Evolutionary conservation across 2,888 invertebrate species (phyloP).

Genomic region (Epirrhoe alternata): DNA sequence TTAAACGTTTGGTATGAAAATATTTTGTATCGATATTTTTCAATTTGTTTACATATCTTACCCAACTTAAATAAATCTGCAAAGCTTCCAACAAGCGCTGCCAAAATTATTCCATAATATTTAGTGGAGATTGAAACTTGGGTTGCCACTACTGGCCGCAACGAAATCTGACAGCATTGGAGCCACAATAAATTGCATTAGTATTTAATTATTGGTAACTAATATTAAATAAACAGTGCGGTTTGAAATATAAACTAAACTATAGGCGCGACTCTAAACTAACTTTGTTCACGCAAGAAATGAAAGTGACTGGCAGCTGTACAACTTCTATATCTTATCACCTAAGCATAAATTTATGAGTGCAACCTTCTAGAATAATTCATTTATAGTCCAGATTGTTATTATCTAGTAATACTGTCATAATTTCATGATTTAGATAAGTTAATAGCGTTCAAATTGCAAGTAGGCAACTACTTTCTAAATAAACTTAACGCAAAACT

Average conservation of each 20-base stretch:
- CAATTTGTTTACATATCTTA: slow-evolving; percentile 23
- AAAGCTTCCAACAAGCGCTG: not conserved
- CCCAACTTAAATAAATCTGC: slow-evolving; percentile 19
- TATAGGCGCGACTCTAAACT: slow-evolving; percentile 58
- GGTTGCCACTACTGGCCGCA: slow-evolving; percentile 19
- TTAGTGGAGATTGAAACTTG: slow-evolving; percentile 12
- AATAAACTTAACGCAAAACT: not conserved
- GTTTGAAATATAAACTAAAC: slow-evolving; percentile 55
- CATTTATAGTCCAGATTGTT: slow-evolving; percentile 31
- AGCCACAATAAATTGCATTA: slow-evolving; percentile 47
- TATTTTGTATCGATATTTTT: slow-evolving; percentile 17
- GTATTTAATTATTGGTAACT: slow-evolving; percentile 44
- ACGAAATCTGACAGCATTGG: slow-evolving; percentile 45
- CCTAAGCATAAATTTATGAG: slow-evolving; percentile 42
- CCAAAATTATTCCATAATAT: slow-evolving; percentile 13
- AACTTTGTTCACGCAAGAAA: slow-evolving; percentile 79
- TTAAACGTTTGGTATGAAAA: slow-evolving; percentile 48
- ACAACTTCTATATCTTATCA: slow-evolving; percentile 40
- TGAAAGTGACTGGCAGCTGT: slow-evolving; percentile 74
- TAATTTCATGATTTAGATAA: not conserved
- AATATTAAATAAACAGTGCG: slow-evolving; percentile 47
- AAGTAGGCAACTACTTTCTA: not conserved
- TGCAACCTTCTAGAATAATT: slow-evolving; percentile 28
- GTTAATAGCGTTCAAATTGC: not conserved
- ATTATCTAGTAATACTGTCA: slow-evolving; percentile 26